phyloP scores from a whole-genome alignment of 2,113 vertebrate genomes.

The Rallus limicola region DNA sequence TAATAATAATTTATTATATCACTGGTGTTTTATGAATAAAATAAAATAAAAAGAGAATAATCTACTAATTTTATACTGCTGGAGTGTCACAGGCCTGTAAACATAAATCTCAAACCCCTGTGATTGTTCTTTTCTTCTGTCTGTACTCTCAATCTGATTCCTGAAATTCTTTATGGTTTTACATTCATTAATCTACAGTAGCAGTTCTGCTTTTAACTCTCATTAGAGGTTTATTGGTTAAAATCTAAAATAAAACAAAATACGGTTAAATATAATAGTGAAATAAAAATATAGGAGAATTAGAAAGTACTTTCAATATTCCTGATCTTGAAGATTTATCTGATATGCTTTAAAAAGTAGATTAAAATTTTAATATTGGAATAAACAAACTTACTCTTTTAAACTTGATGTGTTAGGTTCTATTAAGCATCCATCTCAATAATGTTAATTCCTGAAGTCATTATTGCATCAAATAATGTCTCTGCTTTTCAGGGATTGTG shows the following conservation, averaged over 20 bases:
- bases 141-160: neutral
- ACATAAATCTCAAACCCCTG: constrained; percentile 5
- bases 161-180: constrained; percentile 24
- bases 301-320: neutral
- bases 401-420: neutral
- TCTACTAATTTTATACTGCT: constrained; percentile 5
- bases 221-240: neutral
- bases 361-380: neutral
- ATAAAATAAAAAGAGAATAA: constrained; percentile 40
- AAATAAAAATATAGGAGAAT: neutral
- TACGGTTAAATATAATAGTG: neutral
- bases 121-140: neutral
- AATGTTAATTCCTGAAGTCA: neutral
- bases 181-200: neutral
- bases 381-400: neutral
- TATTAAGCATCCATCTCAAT: neutral
- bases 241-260: neutral
- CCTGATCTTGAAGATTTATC: neutral
- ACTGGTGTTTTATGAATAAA: constrained; percentile 49
- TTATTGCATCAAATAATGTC: neutral
- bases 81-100: constrained; percentile 27
- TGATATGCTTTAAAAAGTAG: neutral
- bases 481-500: neutral
- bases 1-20: constrained; percentile 67
- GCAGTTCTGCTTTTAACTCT: constrained; percentile 20